Conservation (phyloP, 2,797 vertebrate genomes). For the Lagodon rhomboides region DNA sequence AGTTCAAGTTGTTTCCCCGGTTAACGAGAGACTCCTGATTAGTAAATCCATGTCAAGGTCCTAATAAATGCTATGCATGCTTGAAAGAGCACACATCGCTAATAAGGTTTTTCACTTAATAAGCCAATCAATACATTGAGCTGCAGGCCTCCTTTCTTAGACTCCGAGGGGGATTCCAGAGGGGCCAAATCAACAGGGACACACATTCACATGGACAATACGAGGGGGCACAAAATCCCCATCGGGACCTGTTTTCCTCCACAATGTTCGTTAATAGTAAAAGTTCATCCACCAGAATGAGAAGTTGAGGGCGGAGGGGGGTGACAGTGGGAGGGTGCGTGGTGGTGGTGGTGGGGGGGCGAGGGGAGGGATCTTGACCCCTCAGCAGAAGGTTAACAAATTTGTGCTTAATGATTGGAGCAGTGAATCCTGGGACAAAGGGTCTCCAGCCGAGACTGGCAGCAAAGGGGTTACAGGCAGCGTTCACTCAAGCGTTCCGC, state of each 20-base stretch:
- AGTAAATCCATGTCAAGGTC: slow-evolving; percentile 48
- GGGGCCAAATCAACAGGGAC: slow-evolving; percentile 79
- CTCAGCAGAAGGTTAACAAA: slow-evolving; percentile 85
- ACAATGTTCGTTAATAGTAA: slow-evolving; percentile 77
- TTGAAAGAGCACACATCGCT: slow-evolving; percentile 71
- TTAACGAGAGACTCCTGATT: slow-evolving; percentile 39
- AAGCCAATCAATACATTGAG: slow-evolving; percentile 85
- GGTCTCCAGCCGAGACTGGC: slow-evolving; percentile 81
- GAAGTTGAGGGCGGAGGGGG: slow-evolving; percentile 53
- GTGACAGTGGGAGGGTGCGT: slow-evolving; percentile 42
- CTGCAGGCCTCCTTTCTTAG: slow-evolving; percentile 64
- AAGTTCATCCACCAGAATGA: slow-evolving; percentile 82
- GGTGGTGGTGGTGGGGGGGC: slow-evolving; percentile 11
- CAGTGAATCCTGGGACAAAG: slow-evolving; percentile 85
- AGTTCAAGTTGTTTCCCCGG: neutral
- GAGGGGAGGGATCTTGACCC: slow-evolving; percentile 77
- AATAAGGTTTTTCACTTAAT: slow-evolving; percentile 83
- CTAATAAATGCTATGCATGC: slow-evolving; percentile 63
- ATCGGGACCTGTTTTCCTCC: slow-evolving; percentile 53
- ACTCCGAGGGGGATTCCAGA: slow-evolving; percentile 62
- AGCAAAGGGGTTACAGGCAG: slow-evolving; percentile 80
- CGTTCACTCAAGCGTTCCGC: slow-evolving; percentile 83
- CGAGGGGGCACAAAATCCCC: slow-evolving; percentile 68
- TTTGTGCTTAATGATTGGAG: slow-evolving; percentile 86
- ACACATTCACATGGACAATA: slow-evolving; percentile 79